Percentiles rank a stretch among this genome's conserved stretches.
Evolutionary conservation across 2,888 invertebrate species (phyloP).

Genomic region (Aquatica leii): DNA sequence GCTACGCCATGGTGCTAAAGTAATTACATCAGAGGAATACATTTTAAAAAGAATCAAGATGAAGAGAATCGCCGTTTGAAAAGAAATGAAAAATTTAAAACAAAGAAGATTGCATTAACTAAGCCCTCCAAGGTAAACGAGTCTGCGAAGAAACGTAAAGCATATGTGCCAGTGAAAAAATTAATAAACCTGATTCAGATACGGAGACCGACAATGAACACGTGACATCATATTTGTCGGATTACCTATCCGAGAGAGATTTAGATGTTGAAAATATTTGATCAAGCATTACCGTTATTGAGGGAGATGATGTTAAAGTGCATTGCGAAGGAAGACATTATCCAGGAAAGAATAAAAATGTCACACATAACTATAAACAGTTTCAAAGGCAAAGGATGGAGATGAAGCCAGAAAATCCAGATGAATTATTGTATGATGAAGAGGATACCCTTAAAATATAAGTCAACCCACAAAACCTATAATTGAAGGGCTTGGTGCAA

Average conservation of each 20-base stretch:
- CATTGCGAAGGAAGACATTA: neutral
- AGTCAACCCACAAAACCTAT: neutral
- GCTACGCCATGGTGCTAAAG: no score
- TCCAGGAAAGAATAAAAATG: neutral
- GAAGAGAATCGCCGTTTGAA: no score
- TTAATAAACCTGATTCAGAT: neutral
- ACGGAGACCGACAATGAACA: neutral
- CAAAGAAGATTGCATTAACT: neutral
- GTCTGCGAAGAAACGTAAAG: neutral
- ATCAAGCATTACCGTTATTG: neutral
- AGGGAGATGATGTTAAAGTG: conserved; percentile 1
- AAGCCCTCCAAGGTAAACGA: neutral
- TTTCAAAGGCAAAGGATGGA: neutral
- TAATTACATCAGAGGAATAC: no score
- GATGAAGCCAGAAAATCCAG: neutral
- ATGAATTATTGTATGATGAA: neutral
- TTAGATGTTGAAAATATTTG: no score
- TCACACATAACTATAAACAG: neutral
- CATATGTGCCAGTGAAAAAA: no score
- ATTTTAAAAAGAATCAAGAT: no score
- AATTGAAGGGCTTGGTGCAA: no score
- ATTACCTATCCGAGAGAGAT: no score
- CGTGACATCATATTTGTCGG: neutral
- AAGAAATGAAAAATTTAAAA: no score
- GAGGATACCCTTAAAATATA: conserved; percentile 3